A percentile compares a stretch with the other conserved stretches of the same genome.
Evolutionary conservation across 2,888 invertebrate species (phyloP).

Genomic region (Scotopteryx bipunctaria): DNA sequence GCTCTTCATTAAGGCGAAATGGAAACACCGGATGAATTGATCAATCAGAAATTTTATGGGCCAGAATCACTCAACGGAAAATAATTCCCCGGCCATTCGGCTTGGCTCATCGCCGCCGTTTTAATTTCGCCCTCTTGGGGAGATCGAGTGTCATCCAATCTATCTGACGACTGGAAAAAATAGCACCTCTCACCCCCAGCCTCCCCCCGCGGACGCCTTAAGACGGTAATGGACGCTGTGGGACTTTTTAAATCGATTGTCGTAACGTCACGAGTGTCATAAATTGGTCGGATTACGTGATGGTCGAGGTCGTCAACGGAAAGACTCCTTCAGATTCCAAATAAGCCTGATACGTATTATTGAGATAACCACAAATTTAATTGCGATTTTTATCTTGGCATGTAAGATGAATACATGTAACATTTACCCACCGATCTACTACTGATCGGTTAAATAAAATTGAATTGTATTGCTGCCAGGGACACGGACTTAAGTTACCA

Average conservation of each 20-base stretch:
- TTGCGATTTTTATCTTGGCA: no score
- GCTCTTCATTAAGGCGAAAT: slow-evolving; percentile 78
- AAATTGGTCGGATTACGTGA: slow-evolving; percentile 38
- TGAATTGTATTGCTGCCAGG: no score
- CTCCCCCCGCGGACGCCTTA: slow-evolving; percentile 49
- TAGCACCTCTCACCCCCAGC: slow-evolving; percentile 46
- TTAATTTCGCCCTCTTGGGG: slow-evolving; percentile 81
- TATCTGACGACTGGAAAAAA: slow-evolving; percentile 78
- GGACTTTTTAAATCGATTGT: slow-evolving; percentile 60
- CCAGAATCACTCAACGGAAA: slow-evolving; percentile 82
- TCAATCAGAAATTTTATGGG: slow-evolving; percentile 83
- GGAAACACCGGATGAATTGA: slow-evolving; percentile 81
- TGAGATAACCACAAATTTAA: no score
- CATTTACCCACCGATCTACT: no score
- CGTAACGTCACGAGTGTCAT: slow-evolving; percentile 41
- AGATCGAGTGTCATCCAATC: slow-evolving; percentile 83
- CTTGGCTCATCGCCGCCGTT: slow-evolving; percentile 80
- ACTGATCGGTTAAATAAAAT: no score
- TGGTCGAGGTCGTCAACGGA: background rate
- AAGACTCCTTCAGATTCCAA: background rate
- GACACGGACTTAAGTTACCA: no score
- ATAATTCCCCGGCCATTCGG: slow-evolving; percentile 78
- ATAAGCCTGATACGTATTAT: no score
- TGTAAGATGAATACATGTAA: no score
- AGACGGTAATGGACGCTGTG: slow-evolving; percentile 69